phyloP scores from a whole-genome alignment of 2,113 vertebrate genomes.

The Oophaga pumilio region DNA sequence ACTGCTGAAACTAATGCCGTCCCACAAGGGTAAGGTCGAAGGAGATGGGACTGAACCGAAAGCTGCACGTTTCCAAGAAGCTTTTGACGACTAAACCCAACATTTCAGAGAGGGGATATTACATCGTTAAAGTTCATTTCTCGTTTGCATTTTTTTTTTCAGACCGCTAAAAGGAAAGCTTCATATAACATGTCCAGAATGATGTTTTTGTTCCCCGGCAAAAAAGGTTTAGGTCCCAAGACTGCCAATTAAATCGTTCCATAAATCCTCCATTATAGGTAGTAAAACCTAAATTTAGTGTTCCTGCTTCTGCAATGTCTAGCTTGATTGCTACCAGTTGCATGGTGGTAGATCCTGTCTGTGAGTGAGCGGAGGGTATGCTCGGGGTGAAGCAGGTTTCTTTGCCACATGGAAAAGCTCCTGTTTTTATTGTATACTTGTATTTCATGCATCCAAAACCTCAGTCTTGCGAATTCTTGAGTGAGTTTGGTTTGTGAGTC shows the following conservation, averaged over 20 bases:
- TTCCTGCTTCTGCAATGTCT: conserved; percentile 69
- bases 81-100: neutral
- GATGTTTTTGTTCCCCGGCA: conserved; percentile 71
- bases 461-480: neutral
- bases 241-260: conserved; percentile 81
- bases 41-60: neutral
- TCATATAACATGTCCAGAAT: conserved; percentile 64
- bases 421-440: conserved; percentile 8
- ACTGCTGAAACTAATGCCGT: neutral
- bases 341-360: conserved; percentile 64
- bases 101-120: conserved; percentile 49
- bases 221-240: conserved; percentile 70
- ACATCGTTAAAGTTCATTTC: conserved; percentile 56
- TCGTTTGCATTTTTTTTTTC: conserved; percentile 61
- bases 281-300: conserved; percentile 86
- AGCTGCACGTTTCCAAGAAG: neutral
- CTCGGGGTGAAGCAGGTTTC: conserved; percentile 59
- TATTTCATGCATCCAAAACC: neutral
- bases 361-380: conserved; percentile 58
- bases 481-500: conserved; percentile 20
- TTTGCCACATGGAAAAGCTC: conserved; percentile 50
- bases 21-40: neutral
- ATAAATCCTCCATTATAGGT: conserved; percentile 82
- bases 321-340: conserved; percentile 75
- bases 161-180: conserved; percentile 59